Percentiles rank a stretch among this genome's conserved stretches.
These are phyloP conservation scores for Schmidtea mediterranea DNA, from an alignment of 1,140 invertebrate species.

Conservation along the genomic window DNA sequence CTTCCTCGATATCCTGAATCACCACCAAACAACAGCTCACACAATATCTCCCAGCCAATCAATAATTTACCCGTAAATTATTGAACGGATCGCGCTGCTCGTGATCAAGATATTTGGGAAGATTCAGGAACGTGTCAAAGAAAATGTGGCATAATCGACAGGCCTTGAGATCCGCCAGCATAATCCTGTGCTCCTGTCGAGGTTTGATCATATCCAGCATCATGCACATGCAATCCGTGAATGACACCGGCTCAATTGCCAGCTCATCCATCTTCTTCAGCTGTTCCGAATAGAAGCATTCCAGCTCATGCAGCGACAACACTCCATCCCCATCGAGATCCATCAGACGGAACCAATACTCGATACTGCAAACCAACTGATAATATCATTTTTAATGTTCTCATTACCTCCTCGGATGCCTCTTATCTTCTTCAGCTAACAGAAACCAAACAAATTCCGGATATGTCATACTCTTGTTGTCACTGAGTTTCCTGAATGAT, in stretches of 20 bases:
- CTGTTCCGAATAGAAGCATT: constrained; percentile 96
- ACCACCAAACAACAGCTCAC: too few relatives aligned
- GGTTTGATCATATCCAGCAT: constrained; percentile 51
- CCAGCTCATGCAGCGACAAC: constrained; percentile 89
- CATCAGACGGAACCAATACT: constrained; percentile 59
- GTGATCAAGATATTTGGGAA: constrained; percentile 93
- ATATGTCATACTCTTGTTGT: constrained; percentile 61
- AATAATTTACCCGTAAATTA: background rate
- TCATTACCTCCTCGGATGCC: constrained; percentile 46
- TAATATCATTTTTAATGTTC: background rate
- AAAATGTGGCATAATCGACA: constrained; percentile 87
- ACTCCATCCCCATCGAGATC: constrained; percentile 90
- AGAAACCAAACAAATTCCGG: constrained; percentile 97
- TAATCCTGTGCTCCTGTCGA: constrained; percentile 35
- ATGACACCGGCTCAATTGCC: constrained; percentile 55
- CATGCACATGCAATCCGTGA: background rate
- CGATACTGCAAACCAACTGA: constrained; percentile 21
- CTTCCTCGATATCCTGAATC: constrained; percentile 43
- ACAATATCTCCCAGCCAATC: too few relatives aligned
- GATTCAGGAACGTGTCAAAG: constrained; percentile 96
- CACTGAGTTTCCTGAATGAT: constrained; percentile 7
- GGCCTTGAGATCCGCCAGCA: constrained; percentile 60
- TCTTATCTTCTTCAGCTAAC: constrained; percentile 89
- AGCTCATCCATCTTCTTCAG: constrained; percentile 80
- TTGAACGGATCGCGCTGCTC: constrained; percentile 31